Evolutionary conservation across 35 echinoderm and acorn worm genomes (phyloP).

Genomic region (Ptychodera flava): DNA sequence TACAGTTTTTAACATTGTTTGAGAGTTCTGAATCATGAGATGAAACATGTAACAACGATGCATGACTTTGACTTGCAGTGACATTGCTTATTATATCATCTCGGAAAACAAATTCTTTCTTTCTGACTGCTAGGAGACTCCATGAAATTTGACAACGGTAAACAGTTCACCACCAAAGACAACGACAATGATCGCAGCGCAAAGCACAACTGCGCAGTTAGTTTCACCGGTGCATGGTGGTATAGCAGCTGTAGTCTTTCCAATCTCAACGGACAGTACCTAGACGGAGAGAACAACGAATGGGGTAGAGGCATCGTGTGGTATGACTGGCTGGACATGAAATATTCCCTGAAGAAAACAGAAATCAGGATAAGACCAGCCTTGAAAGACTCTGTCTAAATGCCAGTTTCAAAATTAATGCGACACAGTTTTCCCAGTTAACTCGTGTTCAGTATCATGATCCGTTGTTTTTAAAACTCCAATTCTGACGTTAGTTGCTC

Average conservation of each 20-base stretch:
- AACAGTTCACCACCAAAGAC: constrained; percentile 42
- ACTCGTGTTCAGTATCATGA: no score
- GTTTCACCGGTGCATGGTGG: constrained; percentile 49
- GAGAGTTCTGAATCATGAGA: no score
- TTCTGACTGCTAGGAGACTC: constrained; percentile 42
- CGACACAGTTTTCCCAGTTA: no score
- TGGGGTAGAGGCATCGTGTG: constrained; percentile 35
- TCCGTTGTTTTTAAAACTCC: no score
- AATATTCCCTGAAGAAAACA: constrained; percentile 26
- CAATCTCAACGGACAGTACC: constrained; percentile 48
- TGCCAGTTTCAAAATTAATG: no score
- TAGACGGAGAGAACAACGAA: neutral
- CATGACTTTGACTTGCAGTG: no score
- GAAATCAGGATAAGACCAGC: constrained; percentile 41
- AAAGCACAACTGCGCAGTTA: constrained; percentile 18
- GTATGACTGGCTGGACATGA: constrained; percentile 26
- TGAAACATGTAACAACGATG: no score
- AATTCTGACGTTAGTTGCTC: no score
- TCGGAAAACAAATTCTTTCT: no score
- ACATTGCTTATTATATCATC: no score
- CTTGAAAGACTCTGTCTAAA: no score
- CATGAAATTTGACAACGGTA: constrained; percentile 22
- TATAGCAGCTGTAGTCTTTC: constrained; percentile 33
- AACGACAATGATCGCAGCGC: constrained; percentile 39
- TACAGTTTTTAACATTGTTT: no score